phyloP scores from a whole-genome alignment of 2,797 vertebrate genomes.

The Pseudochirops corinnae region DNA sequence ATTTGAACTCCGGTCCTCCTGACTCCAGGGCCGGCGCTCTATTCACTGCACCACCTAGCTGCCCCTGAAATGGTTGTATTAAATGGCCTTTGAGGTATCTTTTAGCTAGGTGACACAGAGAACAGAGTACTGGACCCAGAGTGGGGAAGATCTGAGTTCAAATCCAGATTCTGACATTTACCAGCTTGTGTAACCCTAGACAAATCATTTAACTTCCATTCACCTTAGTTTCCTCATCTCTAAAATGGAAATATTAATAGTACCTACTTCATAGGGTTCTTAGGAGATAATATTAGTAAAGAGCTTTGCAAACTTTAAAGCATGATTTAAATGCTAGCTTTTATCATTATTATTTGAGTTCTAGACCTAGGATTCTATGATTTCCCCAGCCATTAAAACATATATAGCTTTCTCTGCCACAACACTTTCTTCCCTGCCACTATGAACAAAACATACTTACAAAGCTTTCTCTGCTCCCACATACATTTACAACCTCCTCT shows the following conservation, averaged over 20 bases:
- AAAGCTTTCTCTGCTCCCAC: not conserved
- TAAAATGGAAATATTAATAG: not conserved
- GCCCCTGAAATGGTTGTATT: not conserved
- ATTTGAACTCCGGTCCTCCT: no score
- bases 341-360: not conserved
- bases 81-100: not conserved
- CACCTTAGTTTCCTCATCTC: not conserved
- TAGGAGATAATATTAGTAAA: not conserved
- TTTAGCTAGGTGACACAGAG: not conserved
- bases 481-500: not conserved
- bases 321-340: not conserved
- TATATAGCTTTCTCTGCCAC: not conserved
- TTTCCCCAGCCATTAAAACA: not conserved
- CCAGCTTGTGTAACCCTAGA: not conserved
- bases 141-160: not conserved
- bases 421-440: not conserved
- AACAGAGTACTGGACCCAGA: not conserved
- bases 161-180: not conserved
- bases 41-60: no score
- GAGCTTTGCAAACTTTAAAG: not conserved
- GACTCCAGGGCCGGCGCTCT: no score
- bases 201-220: not conserved
- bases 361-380: not conserved
- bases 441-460: not conserved
- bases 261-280: not conserved